Evolutionary conservation across 2,888 invertebrate genomes (phyloP).

Genomic region (Thumatha senex): DNA sequence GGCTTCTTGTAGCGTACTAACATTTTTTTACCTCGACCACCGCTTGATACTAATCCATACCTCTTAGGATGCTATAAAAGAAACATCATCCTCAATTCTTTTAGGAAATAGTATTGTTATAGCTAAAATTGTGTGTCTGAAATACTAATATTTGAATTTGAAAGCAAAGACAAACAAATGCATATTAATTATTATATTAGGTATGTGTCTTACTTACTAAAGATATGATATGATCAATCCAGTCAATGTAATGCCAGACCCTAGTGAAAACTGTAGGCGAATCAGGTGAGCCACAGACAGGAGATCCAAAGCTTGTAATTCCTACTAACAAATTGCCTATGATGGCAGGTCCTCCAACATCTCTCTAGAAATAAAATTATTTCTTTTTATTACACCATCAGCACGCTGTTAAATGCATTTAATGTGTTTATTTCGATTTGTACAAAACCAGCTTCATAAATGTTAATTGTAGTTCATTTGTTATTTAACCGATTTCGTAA

Average conservation of each 20-base stretch:
- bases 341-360: slow-evolving; percentile 3
- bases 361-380: neutral
- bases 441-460: too few species aligned
- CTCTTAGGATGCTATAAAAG: neutral
- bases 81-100: too few species aligned
- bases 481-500: too few species aligned
- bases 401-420: too few species aligned
- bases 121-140: too few species aligned
- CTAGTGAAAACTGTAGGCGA: neutral
- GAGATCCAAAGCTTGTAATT: slow-evolving; percentile 13
- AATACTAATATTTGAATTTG: too few species aligned
- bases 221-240: neutral
- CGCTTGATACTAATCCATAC: neutral
- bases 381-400: neutral
- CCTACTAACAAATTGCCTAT: slow-evolving; percentile 5
- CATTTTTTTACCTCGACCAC: neutral
- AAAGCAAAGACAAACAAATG: too few species aligned
- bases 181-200: too few species aligned
- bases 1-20: neutral
- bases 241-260: neutral
- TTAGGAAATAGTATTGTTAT: too few species aligned
- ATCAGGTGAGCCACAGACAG: slow-evolving; percentile 8
- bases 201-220: neutral
- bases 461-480: too few species aligned
- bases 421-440: too few species aligned